These are phyloP conservation scores for Sebastes miniatus DNA, from an alignment of 2,797 vertebrate species.

Conservation along the genomic window DNA sequence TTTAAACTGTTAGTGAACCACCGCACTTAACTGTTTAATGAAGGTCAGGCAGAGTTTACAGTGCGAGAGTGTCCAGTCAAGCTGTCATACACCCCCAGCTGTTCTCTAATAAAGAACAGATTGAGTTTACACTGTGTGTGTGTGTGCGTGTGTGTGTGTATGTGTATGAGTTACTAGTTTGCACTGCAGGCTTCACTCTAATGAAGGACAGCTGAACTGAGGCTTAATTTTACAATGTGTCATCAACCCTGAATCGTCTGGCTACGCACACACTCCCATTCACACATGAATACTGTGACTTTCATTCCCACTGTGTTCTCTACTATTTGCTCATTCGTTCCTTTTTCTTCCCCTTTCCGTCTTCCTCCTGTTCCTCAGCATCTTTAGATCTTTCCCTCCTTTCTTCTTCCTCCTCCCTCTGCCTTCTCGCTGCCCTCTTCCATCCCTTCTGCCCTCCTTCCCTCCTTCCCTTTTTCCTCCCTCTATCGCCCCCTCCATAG, in stretches of 20 bases:
- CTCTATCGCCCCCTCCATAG: slow-evolving; percentile 54
- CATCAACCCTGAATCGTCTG: slow-evolving; percentile 59
- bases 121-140: slow-evolving; percentile 60
- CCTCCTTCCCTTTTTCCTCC: slow-evolving; percentile 9
- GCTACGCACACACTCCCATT: slow-evolving; percentile 5
- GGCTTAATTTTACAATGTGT: slow-evolving; percentile 70
- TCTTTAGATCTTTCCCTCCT: slow-evolving; percentile 21
- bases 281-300: slow-evolving; percentile 9
- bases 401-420: not conserved
- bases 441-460: not conserved
- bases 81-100: slow-evolving; percentile 76
- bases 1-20: slow-evolving; percentile 69
- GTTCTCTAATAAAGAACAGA: slow-evolving; percentile 79
- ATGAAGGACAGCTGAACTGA: slow-evolving; percentile 75
- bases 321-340: slow-evolving; percentile 21
- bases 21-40: slow-evolving; percentile 71
- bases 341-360: not conserved
- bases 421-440: not conserved
- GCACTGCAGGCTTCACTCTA: slow-evolving; percentile 63
- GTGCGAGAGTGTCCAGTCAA: slow-evolving; percentile 72
- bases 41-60: slow-evolving; percentile 77
- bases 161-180: slow-evolving; percentile 43
- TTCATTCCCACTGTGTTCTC: slow-evolving; percentile 14
- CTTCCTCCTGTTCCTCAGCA: not conserved
- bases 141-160: slow-evolving; percentile 6